A percentile compares a stretch with the other conserved stretches of the same genome.
phyloP scores from a whole-genome alignment of 2,888 invertebrate genomes.

The Masnerella sp. region DNA sequence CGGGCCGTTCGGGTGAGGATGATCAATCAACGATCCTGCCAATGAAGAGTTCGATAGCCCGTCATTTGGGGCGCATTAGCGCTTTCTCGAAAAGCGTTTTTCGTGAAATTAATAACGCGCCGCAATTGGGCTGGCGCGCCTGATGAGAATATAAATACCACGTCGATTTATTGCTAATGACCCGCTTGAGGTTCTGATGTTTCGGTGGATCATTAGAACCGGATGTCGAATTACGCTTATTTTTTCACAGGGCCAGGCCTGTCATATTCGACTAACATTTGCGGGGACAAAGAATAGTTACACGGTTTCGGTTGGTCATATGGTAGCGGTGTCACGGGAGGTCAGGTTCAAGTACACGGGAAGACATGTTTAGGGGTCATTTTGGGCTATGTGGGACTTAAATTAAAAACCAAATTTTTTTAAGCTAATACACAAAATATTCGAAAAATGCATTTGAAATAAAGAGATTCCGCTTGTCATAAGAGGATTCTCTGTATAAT shows the following conservation, averaged over 20 bases:
- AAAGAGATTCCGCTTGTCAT: too few species aligned
- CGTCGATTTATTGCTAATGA: constrained; percentile 45
- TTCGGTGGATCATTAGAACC: constrained; percentile 30
- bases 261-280: constrained; percentile 16
- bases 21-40: constrained; percentile 38
- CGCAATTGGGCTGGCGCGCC: constrained; percentile 12
- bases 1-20: constrained; percentile 1
- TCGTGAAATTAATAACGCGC: constrained; percentile 34
- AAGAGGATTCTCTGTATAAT: too few species aligned
- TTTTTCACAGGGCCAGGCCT: constrained; percentile 15
- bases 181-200: constrained; percentile 20
- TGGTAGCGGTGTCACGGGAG: too few species aligned
- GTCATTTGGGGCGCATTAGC: constrained; percentile 10
- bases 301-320: too few species aligned
- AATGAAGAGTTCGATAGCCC: constrained; percentile 24
- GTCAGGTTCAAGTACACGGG: too few species aligned
- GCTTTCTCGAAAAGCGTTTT: constrained; percentile 28
- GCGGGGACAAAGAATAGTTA: too few species aligned
- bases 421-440: too few species aligned
- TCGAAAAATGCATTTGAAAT: too few species aligned
- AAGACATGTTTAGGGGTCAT: too few species aligned
- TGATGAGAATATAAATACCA: constrained; percentile 55
- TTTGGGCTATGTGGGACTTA: too few species aligned
- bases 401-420: too few species aligned
- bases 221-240: constrained; percentile 32